phyloP scores from a whole-genome alignment of 2,113 vertebrate species.

The Solenodon paradoxus region DNA sequence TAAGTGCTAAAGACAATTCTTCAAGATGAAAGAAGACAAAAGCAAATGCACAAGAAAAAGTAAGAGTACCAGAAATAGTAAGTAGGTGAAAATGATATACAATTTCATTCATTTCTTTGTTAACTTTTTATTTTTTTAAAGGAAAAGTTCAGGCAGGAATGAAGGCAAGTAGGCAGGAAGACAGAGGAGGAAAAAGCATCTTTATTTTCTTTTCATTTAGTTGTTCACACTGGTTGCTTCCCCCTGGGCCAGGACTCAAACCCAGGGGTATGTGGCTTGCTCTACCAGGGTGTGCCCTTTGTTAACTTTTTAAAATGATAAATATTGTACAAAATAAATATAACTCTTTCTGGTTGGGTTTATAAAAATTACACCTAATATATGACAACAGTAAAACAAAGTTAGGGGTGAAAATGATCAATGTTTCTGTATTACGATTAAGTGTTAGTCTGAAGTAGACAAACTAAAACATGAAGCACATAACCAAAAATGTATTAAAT shows the following conservation, averaged over 20 bases:
- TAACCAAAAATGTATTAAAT: neutral
- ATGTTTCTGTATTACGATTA: neutral
- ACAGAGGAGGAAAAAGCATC: no score
- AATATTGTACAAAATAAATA: neutral
- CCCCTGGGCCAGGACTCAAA: no score
- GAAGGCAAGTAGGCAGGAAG: no score
- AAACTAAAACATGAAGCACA: neutral
- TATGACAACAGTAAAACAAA: neutral
- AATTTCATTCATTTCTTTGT: neutral
- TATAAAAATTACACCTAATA: no score
- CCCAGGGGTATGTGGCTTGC: no score
- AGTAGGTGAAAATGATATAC: neutral
- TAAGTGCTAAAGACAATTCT: neutral
- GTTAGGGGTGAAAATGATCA: neutral
- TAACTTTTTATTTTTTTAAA: no score
- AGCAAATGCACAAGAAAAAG: neutral
- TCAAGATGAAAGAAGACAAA: neutral
- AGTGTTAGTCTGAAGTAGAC: neutral
- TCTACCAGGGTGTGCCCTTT: no score
- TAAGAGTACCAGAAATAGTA: neutral
- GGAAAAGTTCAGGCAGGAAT: no score
- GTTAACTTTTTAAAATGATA: neutral
- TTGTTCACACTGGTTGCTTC: no score
- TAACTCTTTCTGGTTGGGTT: neutral
- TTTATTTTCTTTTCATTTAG: no score